Conservation (phyloP, 2,888 invertebrate species). For the Lasius platythorax region DNA sequence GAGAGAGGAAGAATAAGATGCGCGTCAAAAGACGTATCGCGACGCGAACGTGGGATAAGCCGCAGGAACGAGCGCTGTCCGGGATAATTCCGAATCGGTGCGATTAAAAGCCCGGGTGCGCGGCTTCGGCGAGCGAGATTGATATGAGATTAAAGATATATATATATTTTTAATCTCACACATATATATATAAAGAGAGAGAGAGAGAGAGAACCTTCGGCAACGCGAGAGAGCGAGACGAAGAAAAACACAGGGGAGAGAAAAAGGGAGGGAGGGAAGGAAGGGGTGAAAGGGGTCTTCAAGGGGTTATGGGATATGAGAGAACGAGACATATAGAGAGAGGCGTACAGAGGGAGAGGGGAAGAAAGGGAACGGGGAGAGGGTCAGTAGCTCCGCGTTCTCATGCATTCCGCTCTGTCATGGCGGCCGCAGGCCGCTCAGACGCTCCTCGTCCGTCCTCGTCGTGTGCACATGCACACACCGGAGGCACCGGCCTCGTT, state of each 20-base stretch:
- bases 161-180: too few species aligned
- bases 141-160: slow-evolving; percentile 77
- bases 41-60: slow-evolving; percentile 31
- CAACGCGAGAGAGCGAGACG: slow-evolving; percentile 60
- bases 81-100: slow-evolving; percentile 70
- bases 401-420: slow-evolving; percentile 85
- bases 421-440: slow-evolving; percentile 80
- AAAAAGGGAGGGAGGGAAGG: slow-evolving; percentile 48
- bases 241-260: slow-evolving; percentile 53
- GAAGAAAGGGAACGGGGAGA: slow-evolving; percentile 66
- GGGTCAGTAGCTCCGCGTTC: slow-evolving; percentile 85
- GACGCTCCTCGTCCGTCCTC: slow-evolving; percentile 75
- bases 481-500: slow-evolving; percentile 76
- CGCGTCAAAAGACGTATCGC: slow-evolving; percentile 23
- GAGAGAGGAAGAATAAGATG: slow-evolving; percentile 36
- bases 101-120: slow-evolving; percentile 63
- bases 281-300: slow-evolving; percentile 14
- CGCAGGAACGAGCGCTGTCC: slow-evolving; percentile 23
- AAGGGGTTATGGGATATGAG: slow-evolving; percentile 48
- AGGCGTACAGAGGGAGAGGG: slow-evolving; percentile 26
- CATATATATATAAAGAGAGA: not conserved
- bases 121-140: slow-evolving; percentile 76
- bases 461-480: slow-evolving; percentile 67
- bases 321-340: slow-evolving; percentile 63
- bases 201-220: not conserved